Evolutionary conservation across 1,140 invertebrate genomes (phyloP).

Genomic region (Zaprionus kolodkinae): DNA sequence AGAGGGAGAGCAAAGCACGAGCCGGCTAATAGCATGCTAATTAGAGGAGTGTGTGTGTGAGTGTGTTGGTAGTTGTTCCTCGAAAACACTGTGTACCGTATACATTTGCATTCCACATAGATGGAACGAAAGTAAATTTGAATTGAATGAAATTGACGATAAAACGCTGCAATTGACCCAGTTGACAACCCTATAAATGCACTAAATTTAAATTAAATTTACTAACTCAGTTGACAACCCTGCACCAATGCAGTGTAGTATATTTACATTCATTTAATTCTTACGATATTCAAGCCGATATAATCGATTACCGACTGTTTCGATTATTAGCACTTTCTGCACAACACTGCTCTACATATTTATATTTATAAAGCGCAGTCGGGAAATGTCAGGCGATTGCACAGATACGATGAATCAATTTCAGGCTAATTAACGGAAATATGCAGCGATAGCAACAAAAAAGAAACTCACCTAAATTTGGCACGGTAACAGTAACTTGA

Average conservation of each 20-base stretch:
- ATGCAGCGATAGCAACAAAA: neutral
- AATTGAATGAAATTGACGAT: neutral
- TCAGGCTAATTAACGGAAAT: neutral
- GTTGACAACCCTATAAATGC: too few species aligned
- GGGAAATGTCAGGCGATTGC: neutral
- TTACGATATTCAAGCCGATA: neutral
- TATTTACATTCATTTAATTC: neutral
- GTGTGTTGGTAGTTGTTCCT: neutral
- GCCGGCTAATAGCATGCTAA: constrained; percentile 9
- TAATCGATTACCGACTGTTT: neutral
- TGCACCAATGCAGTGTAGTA: neutral
- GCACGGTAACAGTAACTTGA: constrained; percentile 96
- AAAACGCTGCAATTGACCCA: too few species aligned
- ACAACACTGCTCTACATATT: neutral
- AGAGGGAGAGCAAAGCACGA: constrained; percentile 1
- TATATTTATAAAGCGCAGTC: neutral
- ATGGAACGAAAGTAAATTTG: neutral
- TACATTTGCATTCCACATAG: constrained; percentile 1
- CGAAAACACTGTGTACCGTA: neutral
- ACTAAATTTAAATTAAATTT: too few species aligned
- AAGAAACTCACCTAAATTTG: constrained; percentile 89
- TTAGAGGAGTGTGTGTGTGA: neutral
- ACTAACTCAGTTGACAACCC: neutral
- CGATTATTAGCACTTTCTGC: neutral
- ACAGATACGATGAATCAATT: neutral